Evolutionary conservation across 2,113 vertebrate genomes (phyloP).

Genomic region (Chamaetylas fuelleborni): DNA sequence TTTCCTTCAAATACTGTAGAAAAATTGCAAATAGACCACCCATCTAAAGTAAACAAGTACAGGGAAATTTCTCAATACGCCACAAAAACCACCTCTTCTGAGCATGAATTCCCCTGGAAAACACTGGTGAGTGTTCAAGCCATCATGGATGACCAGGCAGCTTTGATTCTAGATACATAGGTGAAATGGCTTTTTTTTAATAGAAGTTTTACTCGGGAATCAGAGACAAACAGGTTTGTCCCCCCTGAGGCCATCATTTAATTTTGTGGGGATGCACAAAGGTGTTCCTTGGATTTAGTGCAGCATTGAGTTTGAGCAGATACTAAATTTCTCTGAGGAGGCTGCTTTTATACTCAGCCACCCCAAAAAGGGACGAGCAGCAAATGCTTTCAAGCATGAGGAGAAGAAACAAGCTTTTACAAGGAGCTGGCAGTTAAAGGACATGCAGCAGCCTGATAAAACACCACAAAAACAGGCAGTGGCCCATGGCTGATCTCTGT

Average conservation of each 20-base stretch:
- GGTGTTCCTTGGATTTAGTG: neutral
- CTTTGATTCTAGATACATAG: neutral
- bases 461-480: neutral
- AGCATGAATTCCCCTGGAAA: neutral
- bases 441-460: conserved; percentile 6
- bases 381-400: neutral
- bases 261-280: neutral
- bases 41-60: neutral
- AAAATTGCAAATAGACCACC: neutral
- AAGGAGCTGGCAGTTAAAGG: conserved; percentile 15
- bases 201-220: neutral
- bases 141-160: neutral
- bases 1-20: neutral
- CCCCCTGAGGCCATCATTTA: neutral
- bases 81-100: neutral
- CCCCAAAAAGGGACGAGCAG: neutral
- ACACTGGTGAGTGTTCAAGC: neutral
- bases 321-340: neutral
- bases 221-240: neutral
- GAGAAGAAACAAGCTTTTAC: conserved; percentile 37
- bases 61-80: neutral
- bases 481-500: neutral
- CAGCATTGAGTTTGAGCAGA: neutral
- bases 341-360: neutral
- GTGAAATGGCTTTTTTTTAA: neutral